These are phyloP conservation scores for Tiphia femorata DNA, from an alignment of 2,888 invertebrate genomes.

Conservation along the genomic window DNA sequence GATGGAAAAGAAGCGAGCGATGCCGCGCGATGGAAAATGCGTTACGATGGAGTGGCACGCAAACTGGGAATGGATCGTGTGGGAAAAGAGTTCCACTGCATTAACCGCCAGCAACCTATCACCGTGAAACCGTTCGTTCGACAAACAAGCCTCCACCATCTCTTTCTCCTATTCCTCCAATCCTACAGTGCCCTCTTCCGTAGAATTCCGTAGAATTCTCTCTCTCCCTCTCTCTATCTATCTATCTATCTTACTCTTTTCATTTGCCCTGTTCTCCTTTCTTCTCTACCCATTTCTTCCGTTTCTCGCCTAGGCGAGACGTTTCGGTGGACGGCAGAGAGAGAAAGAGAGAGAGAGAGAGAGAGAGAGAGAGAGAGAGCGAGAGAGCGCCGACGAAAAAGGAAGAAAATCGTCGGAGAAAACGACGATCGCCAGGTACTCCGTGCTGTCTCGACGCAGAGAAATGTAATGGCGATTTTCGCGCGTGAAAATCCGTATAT, in stretches of 20 bases:
- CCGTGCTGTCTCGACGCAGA: no score
- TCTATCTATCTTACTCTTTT: not conserved
- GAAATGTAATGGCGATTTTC: no score
- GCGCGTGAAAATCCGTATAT: no score
- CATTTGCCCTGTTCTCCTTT: not conserved
- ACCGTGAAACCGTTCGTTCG: slow-evolving; percentile 46
- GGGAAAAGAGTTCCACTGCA: slow-evolving; percentile 45
- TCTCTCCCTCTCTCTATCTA: slow-evolving; percentile 5
- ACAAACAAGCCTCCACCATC: slow-evolving; percentile 41
- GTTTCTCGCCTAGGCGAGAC: slow-evolving; percentile 9
- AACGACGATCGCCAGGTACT: no score
- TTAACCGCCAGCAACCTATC: slow-evolving; percentile 50
- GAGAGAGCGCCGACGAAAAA: no score
- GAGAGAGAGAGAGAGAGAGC: no score
- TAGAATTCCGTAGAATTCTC: no score
- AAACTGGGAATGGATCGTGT: slow-evolving; percentile 48
- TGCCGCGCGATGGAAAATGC: slow-evolving; percentile 50
- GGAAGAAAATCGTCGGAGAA: no score
- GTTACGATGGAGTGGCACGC: slow-evolving; percentile 51
- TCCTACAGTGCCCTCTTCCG: no score
- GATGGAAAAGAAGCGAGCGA: not conserved
- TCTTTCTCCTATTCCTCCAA: not conserved
- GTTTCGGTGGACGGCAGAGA: slow-evolving; percentile 4
- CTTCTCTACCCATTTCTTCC: not conserved
- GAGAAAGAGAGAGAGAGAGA: not conserved